phyloP scores from a whole-genome alignment of 2,888 invertebrate genomes.

The Zaprionus lineosus region DNA sequence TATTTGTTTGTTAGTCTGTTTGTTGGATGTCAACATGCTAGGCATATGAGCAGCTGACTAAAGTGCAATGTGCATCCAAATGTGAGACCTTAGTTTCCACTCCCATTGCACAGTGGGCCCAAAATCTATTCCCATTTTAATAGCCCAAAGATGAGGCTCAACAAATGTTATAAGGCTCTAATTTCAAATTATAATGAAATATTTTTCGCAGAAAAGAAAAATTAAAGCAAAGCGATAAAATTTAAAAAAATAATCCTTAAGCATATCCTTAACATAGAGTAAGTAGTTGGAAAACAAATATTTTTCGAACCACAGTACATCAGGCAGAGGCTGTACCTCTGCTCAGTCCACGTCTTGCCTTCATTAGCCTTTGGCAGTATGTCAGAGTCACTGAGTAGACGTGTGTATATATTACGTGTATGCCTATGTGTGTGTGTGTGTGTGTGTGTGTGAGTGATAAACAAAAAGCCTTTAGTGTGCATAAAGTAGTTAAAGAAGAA shows the following conservation, averaged over 20 bases:
- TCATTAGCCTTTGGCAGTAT: constrained; percentile 74
- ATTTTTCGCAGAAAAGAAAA: too few species aligned
- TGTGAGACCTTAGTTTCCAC: constrained; percentile 31
- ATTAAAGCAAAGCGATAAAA: too few species aligned
- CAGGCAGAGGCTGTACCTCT: constrained; percentile 35
- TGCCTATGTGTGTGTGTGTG: background rate
- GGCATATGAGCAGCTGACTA: constrained; percentile 55
- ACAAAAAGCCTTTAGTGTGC: constrained; percentile 59
- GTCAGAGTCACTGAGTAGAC: constrained; percentile 56
- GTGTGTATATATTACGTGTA: background rate
- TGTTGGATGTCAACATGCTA: constrained; percentile 67
- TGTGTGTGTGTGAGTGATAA: constrained; percentile 38
- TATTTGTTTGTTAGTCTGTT: constrained; percentile 65
- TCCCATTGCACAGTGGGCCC: constrained; percentile 6
- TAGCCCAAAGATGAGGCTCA: too few species aligned
- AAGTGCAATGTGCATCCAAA: constrained; percentile 37
- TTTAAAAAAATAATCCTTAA: too few species aligned
- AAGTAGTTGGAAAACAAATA: too few species aligned
- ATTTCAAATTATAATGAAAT: too few species aligned
- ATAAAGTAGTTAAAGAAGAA: constrained; percentile 33
- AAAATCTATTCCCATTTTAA: too few species aligned
- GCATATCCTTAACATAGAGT: too few species aligned
- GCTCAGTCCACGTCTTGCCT: constrained; percentile 50
- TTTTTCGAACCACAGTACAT: constrained; percentile 2
- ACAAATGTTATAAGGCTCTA: too few species aligned